Base-by-base conservation (phyloP, 2,797 vertebrate species). In the Siniperca scherzeri region DNA sequence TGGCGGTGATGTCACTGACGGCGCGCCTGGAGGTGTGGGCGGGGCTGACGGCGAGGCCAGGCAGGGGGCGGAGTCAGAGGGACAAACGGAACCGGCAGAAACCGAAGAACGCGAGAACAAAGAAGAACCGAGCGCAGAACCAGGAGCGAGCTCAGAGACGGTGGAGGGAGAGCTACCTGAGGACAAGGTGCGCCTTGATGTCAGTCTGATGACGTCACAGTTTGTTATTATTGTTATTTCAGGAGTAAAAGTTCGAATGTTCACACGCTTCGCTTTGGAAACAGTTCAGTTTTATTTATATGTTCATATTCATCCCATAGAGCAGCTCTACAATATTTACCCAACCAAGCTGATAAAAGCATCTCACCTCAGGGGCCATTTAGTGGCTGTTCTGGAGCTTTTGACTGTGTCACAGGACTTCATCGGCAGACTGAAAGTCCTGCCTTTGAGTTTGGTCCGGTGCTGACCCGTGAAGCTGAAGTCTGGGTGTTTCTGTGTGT, bases 31-130 rank as follows among this genome's bases (percentile, higher is more conserved):
- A 8, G 77, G 60, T 0, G 77, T 36, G 67, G 83, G 55, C 3
- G n/a, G 13, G 59, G 67, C 80, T 1, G 70, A 56, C 2, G 62
- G 21, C 0, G 80, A 72, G 22, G 27, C 13, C 10, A 72, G 70
- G 10, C 70, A 89, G 44, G 85, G 42, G 79, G 66, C 7, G 22
- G 85, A 78, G 75, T 3, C 85, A n/a, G 88, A 91, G 27, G 62
- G 64, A 42, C 30, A 55, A 3, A 67, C 21, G 0, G 70, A 64
- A 12, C 42, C 40, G 2, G 17, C 27, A 0, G 27, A 89, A 38
- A 0, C 60, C 0, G 81, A 88, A 25, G 79, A 86, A 30, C 68
- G 70, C 0, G 38, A 90, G 48, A 46, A 19, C 25, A 82, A 87
- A 78, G 85, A 71, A 0, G 73, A 77, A 11, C 14, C 13, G 1